phyloP scores from a whole-genome alignment of 2,797 vertebrate species.

The Saxicola maurus region DNA sequence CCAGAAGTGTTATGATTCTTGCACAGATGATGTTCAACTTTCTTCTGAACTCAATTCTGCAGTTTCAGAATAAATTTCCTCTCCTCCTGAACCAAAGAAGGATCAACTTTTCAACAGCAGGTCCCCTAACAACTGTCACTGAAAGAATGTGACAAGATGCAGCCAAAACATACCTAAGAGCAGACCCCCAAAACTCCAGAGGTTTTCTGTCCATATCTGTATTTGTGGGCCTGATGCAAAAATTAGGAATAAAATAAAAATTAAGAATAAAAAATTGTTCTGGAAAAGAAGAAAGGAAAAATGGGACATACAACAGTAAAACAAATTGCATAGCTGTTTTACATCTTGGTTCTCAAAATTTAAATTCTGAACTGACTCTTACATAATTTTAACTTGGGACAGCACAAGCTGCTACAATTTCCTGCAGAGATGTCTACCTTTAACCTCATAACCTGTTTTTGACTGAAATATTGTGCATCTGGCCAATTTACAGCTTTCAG shows the following conservation, averaged over 20 bases:
- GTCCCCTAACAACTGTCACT: slow-evolving; percentile 26
- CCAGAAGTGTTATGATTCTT: neutral
- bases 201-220: slow-evolving; percentile 55
- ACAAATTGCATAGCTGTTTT: slow-evolving; percentile 1
- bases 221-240: slow-evolving; percentile 46
- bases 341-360: neutral
- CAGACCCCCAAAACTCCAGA: slow-evolving; percentile 49
- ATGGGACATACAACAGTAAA: slow-evolving; percentile 20
- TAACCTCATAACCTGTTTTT: neutral
- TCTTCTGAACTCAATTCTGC: neutral
- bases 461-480: neutral
- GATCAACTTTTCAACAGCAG: neutral
- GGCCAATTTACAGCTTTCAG: neutral
- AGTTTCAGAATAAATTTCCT: neutral
- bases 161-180: slow-evolving; percentile 54
- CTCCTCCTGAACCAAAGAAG: neutral
- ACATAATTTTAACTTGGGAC: neutral
- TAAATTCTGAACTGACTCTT: neutral
- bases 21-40: neutral
- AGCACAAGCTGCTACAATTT: neutral
- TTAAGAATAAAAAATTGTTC: slow-evolving; percentile 35
- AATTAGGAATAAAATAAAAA: slow-evolving; percentile 54
- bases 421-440: neutral
- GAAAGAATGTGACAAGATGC: slow-evolving; percentile 42
- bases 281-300: slow-evolving; percentile 50